Evolutionary conservation across 2,888 invertebrate genomes (phyloP), one percentile per base, ranked within the genome.

Genomic region (Lamellibrachia columna): DNA sequence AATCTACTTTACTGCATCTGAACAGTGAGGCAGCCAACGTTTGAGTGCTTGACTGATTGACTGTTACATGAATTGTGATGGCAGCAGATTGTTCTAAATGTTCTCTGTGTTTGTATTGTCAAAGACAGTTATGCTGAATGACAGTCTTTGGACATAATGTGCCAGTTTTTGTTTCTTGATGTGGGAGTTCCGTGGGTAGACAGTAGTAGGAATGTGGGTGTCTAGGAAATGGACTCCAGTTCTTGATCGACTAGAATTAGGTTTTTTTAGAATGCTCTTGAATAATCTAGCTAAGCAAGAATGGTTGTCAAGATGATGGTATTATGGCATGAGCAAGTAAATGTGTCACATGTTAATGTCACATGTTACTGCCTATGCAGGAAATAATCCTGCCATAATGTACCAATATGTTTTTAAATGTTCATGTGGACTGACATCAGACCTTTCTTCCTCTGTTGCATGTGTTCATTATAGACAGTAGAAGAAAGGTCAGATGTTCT

Each of bases 1-100:
- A 75, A 75, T 75, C 75, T 75, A 75, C n/a, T 75, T 15, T 15
- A 11, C 4, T 3, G 55, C 15, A n/a, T 22, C 75, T 75, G 75
- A 75, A 75, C 75, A n/a, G n/a, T 15, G 75, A 75, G 75, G 75
- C 75, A 75, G 75, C 22, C 75, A 22, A 4, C n/a, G 75, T 75
- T 75, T 75, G 75, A 75, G 75, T 75, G 75, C 75, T 75, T 75
- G 22, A 75, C 15, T 75, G 75, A 75, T 75, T 75, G 75, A 75
- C 15, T 75, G 15, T 11, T 75, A 75, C 75, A 75, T 75, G 75
- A 75, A 75, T 75, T 75, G 75, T 75, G 75, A 75, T n/a, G 15
- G 75, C n/a, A 6, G 75, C 22, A 15, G 75, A 75, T 75, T 75
- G n/a, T 6, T 75, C 75, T 75, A 75, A 75, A 75, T 22, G 75